These are phyloP conservation scores for Aurelia sp. DNA, from an alignment of 30 jellyfish, hydroid and myxozoan species.

Conservation along the genomic window DNA sequence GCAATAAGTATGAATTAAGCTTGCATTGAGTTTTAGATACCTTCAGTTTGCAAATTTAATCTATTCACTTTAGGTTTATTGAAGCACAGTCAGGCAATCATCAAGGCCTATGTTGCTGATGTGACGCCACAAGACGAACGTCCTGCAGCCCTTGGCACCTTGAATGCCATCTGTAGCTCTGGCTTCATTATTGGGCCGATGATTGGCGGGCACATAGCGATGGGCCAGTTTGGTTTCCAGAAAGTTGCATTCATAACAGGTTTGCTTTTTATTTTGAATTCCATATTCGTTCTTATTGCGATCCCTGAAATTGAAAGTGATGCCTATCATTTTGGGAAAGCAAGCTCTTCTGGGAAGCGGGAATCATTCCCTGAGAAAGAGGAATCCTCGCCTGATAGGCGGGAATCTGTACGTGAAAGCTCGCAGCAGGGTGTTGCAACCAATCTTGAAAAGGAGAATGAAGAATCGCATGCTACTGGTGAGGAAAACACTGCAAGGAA, in stretches of 20 bases:
- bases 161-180: slow-evolving; percentile 81
- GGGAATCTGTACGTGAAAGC: too few species aligned
- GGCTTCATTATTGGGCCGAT: slow-evolving; percentile 97
- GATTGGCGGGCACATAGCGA: slow-evolving; percentile 87
- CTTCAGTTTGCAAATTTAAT: background rate
- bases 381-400: too few species aligned
- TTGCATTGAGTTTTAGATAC: too few species aligned
- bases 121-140: slow-evolving; percentile 74
- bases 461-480: too few species aligned
- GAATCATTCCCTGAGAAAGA: too few species aligned
- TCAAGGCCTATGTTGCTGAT: slow-evolving; percentile 88
- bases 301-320: slow-evolving; percentile 7
- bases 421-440: too few species aligned
- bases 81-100: slow-evolving; percentile 90
- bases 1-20: too few species aligned
- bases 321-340: background rate
- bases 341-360: background rate
- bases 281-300: slow-evolving; percentile 49
- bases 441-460: too few species aligned
- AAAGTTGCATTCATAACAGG: slow-evolving; percentile 82
- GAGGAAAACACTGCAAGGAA: too few species aligned
- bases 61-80: slow-evolving; percentile 73
- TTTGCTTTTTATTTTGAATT: slow-evolving; percentile 67
- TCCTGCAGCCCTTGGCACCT: slow-evolving; percentile 86
- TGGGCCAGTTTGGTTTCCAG: slow-evolving; percentile 79